Base-by-base conservation (phyloP, 1,140 invertebrate species). In the Aporrectodea caliginosa region DNA sequence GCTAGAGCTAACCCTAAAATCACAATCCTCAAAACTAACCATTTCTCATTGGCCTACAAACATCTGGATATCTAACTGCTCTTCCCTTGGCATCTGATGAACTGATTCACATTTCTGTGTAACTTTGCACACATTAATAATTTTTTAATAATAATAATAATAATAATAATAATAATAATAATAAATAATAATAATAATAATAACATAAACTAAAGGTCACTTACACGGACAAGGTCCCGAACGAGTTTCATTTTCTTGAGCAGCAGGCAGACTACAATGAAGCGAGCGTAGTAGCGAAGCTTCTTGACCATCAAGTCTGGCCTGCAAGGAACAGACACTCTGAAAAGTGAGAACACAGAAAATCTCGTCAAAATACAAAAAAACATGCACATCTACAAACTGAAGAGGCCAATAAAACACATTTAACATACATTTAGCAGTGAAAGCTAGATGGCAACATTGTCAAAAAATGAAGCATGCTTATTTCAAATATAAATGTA, bases 241-340 rank as follows among this genome's bases (percentile, higher is more conserved):
- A 98, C 95, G 81, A 97, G 90, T 89, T 97, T 96, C 92, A 97
- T 95, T 87, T 95, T 95, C 88, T 96, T 97, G 72, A 98, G 90
- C 83, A 98, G 90, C 80, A 98, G 91, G 89, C 95, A 97, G 22
- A 98, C 96, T 32, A 98, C 95, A 84, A 98, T 98, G 88, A 97
- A 99, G 75, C 97, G 91, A 30, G 96, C 96, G 88, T 98, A 98
- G 86, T 97, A 99, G 74, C 97, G 91, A 30, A 98, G 89, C 88
- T 98, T 98, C 88, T 99, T 99, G 71, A 99, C 95, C 94, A 98
- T 97, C 80, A 99, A 88, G 87, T 98, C 96, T 81, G 94, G 95
- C 85, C 92, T 92, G 83, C 16, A 58, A 58, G 43, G 43, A 58
- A 58, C 43, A 58, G 43, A 58, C 22, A 58, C 43, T 58, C 43